A percentile compares a stretch with the other conserved stretches of the same genome.
phyloP scores from a whole-genome alignment of 2,888 invertebrate genomes.

The Perdita meconis region DNA sequence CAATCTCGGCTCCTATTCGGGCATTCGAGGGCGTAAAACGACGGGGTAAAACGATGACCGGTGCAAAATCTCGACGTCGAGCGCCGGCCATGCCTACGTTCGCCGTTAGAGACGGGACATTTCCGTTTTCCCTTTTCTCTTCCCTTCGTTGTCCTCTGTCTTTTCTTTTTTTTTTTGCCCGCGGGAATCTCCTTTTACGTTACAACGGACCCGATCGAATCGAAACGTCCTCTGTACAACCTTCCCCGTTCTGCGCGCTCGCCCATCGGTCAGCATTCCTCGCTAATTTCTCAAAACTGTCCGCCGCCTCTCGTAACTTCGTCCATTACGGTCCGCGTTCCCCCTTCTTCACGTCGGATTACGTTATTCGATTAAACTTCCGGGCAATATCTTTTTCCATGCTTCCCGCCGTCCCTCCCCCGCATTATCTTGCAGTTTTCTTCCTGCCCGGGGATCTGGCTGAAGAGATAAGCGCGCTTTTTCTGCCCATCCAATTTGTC shows the following conservation, averaged over 20 bases:
- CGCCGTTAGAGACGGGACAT: slow-evolving; percentile 38
- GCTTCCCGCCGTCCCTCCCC: neutral
- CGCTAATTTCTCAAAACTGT: slow-evolving; percentile 7
- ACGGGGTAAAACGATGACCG: slow-evolving; percentile 69
- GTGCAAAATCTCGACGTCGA: slow-evolving; percentile 60
- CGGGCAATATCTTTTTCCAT: slow-evolving; percentile 6
- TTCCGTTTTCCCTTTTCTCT: slow-evolving; percentile 43
- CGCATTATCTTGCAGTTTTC: slow-evolving; percentile 8
- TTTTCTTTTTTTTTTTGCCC: slow-evolving; percentile 12
- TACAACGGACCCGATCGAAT: neutral
- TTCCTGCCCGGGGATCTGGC: neutral
- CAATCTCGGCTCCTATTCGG: slow-evolving; percentile 68
- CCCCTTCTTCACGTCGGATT: neutral
- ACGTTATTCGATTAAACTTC: slow-evolving; percentile 13
- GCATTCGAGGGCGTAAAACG: slow-evolving; percentile 61
- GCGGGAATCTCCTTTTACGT: neutral
- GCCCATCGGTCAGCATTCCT: slow-evolving; percentile 16
- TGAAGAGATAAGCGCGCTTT: neutral
- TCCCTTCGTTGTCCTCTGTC: slow-evolving; percentile 28
- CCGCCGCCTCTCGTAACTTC: neutral
- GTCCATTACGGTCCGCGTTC: neutral
- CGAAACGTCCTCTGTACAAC: neutral
- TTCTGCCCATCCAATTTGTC: slow-evolving; percentile 24
- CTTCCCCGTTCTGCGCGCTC: neutral
- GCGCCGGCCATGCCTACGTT: slow-evolving; percentile 17